Evolutionary conservation across 2,113 vertebrate genomes (phyloP).

Genomic region (Chamaea fasciata): DNA sequence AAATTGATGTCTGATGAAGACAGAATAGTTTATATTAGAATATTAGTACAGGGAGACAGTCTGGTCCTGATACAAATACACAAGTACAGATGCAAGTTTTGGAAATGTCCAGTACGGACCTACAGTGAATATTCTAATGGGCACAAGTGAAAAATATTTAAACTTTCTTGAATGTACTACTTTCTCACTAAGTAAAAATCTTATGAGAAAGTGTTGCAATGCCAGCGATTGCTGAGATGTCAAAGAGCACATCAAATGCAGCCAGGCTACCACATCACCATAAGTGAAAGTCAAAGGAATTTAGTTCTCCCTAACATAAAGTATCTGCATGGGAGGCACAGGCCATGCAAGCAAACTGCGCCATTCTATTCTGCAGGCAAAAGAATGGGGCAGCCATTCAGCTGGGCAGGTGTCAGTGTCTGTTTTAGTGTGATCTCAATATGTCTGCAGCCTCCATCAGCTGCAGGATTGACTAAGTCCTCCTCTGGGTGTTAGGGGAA

Average conservation of each 20-base stretch:
- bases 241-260: not conserved
- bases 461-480: not conserved
- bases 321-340: not conserved
- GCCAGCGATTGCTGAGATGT: not conserved
- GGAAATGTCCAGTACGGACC: rapidly evolving
- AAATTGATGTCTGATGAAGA: not conserved
- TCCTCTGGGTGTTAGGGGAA: not conserved
- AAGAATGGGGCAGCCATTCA: not conserved
- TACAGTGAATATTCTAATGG: not conserved
- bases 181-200: not conserved
- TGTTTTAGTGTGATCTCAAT: not conserved
- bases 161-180: not conserved
- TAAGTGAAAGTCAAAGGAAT: not conserved
- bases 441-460: not conserved
- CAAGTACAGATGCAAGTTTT: not conserved
- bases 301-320: not conserved
- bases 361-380: not conserved
- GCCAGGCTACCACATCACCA: not conserved
- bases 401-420: not conserved
- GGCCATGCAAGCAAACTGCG: not conserved
- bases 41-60: not conserved
- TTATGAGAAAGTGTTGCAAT: not conserved
- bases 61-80: not conserved
- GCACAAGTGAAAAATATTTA: not conserved
- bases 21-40: not conserved